phyloP scores from a whole-genome alignment of 2,113 vertebrate genomes.

The Pholis gunnellus region DNA sequence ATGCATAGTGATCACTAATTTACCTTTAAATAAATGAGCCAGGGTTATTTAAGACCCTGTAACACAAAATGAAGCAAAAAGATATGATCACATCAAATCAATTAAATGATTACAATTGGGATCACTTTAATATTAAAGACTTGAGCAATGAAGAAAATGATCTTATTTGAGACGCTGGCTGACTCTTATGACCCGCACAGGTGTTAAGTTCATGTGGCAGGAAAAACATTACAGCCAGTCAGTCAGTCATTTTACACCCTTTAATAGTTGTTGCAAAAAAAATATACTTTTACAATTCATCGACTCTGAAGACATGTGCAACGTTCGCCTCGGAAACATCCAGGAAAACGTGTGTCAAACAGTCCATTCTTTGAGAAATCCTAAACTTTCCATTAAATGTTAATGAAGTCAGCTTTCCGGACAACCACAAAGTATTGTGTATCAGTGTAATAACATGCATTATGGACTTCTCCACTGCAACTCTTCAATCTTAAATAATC shows the following conservation, averaged over 20 bases:
- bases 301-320: background rate
- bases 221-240: background rate
- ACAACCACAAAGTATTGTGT: constrained; percentile 38
- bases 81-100: background rate
- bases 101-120: constrained; percentile 6
- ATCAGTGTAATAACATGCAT: constrained; percentile 48
- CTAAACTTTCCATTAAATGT: constrained; percentile 38
- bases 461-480: constrained; percentile 29
- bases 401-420: constrained; percentile 34
- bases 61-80: constrained; percentile 62
- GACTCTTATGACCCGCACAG: background rate
- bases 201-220: background rate
- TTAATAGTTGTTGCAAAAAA: constrained; percentile 21
- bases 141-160: background rate
- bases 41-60: constrained; percentile 84
- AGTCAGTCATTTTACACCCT: background rate
- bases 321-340: background rate
- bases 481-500: constrained; percentile 67
- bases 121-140: constrained; percentile 1
- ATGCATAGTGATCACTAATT: constrained; percentile 88
- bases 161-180: background rate
- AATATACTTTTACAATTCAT: background rate
- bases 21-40: constrained; percentile 89
- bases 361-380: constrained; percentile 32
- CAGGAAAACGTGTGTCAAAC: background rate